These are phyloP conservation scores for Cristatella mucedo DNA, from an alignment of 2,888 invertebrate species.

Conservation along the genomic window DNA sequence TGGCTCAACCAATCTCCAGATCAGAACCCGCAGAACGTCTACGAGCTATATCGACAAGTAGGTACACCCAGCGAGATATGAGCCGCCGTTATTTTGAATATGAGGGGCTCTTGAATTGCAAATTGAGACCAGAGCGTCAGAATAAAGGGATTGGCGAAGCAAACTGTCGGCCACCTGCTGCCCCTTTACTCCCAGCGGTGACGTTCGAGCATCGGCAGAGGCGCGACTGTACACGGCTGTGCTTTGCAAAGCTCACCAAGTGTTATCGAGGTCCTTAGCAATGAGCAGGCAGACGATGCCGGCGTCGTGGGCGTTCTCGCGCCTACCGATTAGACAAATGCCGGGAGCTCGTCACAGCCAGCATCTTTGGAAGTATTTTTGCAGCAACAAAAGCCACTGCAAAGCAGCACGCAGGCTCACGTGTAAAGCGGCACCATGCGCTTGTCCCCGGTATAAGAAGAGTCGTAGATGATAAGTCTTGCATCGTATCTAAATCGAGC, in stretches of 20 bases:
- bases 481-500: slow-evolving; percentile 25
- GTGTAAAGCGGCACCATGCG: slow-evolving; percentile 23
- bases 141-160: too few relatives aligned
- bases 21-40: too few relatives aligned
- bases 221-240: too few relatives aligned
- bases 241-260: slow-evolving; percentile 23
- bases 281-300: slow-evolving; percentile 33
- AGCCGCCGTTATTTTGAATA: too few relatives aligned
- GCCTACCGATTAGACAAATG: background rate
- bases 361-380: background rate
- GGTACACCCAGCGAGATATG: too few relatives aligned
- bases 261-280: slow-evolving; percentile 35
- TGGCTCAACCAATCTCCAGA: too few relatives aligned
- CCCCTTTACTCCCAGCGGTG: too few relatives aligned
- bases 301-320: slow-evolving; percentile 30
- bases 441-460: slow-evolving; percentile 31
- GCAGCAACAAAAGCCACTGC: background rate
- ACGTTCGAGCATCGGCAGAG: too few relatives aligned
- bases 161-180: too few relatives aligned
- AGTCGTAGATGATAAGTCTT: slow-evolving; percentile 34
- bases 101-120: too few relatives aligned
- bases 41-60: too few relatives aligned
- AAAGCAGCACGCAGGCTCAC: slow-evolving; percentile 17
- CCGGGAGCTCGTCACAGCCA: background rate
- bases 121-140: too few relatives aligned